phyloP scores from a whole-genome alignment of 1,140 invertebrate species.

The Parapsyche elsis region DNA sequence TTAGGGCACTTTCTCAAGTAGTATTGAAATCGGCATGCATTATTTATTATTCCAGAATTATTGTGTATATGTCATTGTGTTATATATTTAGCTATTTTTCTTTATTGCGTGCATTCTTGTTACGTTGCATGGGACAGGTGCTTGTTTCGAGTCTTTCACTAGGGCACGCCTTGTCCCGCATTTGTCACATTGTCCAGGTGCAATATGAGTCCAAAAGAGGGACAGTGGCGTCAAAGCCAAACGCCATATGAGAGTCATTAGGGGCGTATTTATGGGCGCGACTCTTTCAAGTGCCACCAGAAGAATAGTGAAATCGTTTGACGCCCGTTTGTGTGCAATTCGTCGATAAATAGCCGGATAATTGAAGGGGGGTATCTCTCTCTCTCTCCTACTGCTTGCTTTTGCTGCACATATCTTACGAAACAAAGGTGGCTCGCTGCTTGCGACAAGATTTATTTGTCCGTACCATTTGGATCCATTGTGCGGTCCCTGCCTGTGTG shows the following conservation, averaged over 20 bases:
- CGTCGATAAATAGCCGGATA: constrained; percentile 53
- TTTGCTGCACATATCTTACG: not conserved
- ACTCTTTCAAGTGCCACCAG: constrained; percentile 28
- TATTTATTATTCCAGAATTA: not conserved
- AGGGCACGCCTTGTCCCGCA: not conserved
- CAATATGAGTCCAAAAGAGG: no score
- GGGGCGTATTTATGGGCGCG: constrained; percentile 42
- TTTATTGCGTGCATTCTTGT: no score
- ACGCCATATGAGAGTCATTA: constrained; percentile 47
- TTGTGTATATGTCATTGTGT: no score
- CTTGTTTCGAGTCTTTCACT: not conserved
- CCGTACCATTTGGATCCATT: not conserved
- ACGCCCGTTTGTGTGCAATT: constrained; percentile 46
- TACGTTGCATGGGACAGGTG: constrained; percentile 4
- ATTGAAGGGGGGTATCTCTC: constrained; percentile 43
- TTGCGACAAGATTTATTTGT: constrained; percentile 38
- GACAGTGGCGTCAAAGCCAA: no score
- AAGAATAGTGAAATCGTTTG: constrained; percentile 34
- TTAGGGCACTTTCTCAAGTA: no score
- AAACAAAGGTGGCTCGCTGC: constrained; percentile 24
- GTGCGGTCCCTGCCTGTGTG: not conserved
- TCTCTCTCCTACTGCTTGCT: no score
- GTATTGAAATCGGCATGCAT: not conserved
- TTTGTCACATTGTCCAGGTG: not conserved
- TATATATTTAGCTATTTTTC: no score